phyloP scores from a whole-genome alignment of 2,797 vertebrate species.

The Leptoclinus maculatus region DNA sequence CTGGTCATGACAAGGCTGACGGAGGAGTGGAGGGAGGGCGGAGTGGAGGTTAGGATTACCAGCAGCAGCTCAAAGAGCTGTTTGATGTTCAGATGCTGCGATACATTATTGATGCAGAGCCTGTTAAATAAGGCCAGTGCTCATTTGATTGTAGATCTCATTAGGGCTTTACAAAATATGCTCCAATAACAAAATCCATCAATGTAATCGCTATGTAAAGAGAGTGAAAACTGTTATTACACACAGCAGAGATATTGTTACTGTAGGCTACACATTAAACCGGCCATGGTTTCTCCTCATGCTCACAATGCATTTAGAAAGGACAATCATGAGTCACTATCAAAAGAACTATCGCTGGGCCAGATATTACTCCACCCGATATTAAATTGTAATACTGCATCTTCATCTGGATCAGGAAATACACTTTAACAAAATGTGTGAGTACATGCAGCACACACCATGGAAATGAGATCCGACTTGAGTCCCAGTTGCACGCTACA shows the following conservation, averaged over 20 bases:
- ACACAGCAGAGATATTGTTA: constrained; percentile 2
- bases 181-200: constrained; percentile 60
- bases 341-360: background rate
- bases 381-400: background rate
- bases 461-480: background rate
- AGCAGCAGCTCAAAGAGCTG: constrained; percentile 43
- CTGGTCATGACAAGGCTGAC: constrained; percentile 26
- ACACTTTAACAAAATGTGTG: background rate
- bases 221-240: constrained; percentile 43
- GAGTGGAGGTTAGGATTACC: constrained; percentile 41
- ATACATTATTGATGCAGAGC: constrained; percentile 62
- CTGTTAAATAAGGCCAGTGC: constrained; percentile 53
- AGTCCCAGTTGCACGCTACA: background rate
- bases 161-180: constrained; percentile 56
- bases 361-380: background rate
- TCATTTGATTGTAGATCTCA: constrained; percentile 64
- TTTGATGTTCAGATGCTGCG: constrained; percentile 62
- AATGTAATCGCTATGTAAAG: constrained; percentile 42
- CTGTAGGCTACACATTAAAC: constrained; percentile 4
- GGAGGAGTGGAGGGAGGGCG: background rate
- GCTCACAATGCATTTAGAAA: background rate
- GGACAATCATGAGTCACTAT: background rate
- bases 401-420: background rate
- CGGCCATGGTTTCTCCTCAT: background rate
- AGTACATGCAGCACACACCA: background rate